Conservation (phyloP, 2,888 invertebrate genomes). For the Orthosia gothica region DNA sequence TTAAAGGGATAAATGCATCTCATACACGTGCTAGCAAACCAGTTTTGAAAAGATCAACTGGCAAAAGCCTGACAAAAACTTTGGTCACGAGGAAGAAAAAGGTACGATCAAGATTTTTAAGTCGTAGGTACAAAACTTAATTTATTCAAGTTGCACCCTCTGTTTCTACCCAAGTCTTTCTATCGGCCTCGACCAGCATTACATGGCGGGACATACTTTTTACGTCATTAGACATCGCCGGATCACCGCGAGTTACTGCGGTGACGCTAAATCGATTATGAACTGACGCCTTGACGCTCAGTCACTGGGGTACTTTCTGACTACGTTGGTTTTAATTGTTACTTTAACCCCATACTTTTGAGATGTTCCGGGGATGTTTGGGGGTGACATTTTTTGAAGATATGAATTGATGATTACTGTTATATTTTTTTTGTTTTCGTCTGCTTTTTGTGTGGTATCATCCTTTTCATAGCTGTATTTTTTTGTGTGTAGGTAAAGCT, state of each 20-base stretch:
- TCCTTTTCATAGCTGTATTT: neutral
- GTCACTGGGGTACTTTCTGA: conserved; percentile 68
- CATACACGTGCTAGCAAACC: no score
- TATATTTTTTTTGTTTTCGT: neutral
- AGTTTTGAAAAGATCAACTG: neutral
- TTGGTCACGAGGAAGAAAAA: no score
- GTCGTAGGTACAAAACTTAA: conserved; percentile 38
- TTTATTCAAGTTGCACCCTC: conserved; percentile 54
- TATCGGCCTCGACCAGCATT: conserved; percentile 80
- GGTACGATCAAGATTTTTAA: neutral
- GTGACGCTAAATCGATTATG: conserved; percentile 86
- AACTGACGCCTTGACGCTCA: conserved; percentile 72
- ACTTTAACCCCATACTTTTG: conserved; percentile 41
- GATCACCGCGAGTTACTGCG: conserved; percentile 83
- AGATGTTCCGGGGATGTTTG: conserved; percentile 20
- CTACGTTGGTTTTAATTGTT: conserved; percentile 56
- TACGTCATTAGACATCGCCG: conserved; percentile 89
- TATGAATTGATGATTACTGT: conserved; percentile 1
- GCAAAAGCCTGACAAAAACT: no score
- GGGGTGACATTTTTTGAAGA: conserved; percentile 25
- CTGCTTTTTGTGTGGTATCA: neutral
- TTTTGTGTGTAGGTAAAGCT: neutral
- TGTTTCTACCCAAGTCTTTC: conserved; percentile 72
- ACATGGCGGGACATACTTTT: conserved; percentile 89
- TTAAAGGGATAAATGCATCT: no score